Conservation (phyloP, 2,888 invertebrate species). For the Hirtodrosophila trivittata region DNA sequence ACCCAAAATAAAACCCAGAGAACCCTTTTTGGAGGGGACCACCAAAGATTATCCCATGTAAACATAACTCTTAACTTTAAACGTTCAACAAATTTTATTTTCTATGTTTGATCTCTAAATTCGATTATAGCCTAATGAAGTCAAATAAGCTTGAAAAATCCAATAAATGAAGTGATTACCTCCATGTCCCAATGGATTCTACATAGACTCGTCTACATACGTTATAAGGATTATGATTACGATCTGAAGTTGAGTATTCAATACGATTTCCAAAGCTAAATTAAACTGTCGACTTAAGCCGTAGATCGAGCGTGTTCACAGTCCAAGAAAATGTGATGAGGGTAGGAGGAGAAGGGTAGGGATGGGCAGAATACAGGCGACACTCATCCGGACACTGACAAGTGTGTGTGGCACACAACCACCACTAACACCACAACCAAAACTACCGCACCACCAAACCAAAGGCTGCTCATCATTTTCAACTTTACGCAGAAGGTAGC, state of each 20-base stretch:
- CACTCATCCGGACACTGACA: constrained; percentile 78
- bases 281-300: constrained; percentile 78
- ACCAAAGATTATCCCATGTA: constrained; percentile 53
- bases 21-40: constrained; percentile 41
- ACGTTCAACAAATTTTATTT: constrained; percentile 39
- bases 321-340: too few relatives aligned
- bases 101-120: constrained; percentile 44
- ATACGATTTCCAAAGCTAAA: constrained; percentile 67
- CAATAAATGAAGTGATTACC: constrained; percentile 73
- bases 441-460: constrained; percentile 22
- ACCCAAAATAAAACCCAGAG: neutral
- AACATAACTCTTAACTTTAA: constrained; percentile 56
- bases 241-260: constrained; percentile 53
- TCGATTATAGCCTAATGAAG: constrained; percentile 78
- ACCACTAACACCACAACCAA: constrained; percentile 1
- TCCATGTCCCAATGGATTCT: constrained; percentile 25
- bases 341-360: neutral
- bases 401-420: constrained; percentile 42
- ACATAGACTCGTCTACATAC: neutral
- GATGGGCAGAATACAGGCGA: constrained; percentile 53
- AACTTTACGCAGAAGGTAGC: neutral
- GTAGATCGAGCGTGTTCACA: constrained; percentile 9
- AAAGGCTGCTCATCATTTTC: constrained; percentile 2
- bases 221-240: constrained; percentile 53
- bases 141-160: constrained; percentile 71